These are phyloP conservation scores for Molanna angustata DNA, from an alignment of 2,888 invertebrate genomes.

Conservation along the genomic window DNA sequence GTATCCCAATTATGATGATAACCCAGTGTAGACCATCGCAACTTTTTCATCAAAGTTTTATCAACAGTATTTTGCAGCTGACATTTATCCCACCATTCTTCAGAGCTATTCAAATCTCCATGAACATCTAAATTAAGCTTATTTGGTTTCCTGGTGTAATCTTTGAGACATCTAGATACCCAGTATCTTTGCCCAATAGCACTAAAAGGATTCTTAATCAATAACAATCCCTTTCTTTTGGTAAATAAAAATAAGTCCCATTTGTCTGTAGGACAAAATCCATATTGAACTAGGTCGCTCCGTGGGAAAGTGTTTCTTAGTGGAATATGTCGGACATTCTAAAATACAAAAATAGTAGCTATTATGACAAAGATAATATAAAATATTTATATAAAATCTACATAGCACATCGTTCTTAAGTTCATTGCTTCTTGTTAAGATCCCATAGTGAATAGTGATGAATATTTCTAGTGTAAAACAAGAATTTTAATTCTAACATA, in stretches of 20 bases:
- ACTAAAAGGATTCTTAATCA: slow-evolving; percentile 83
- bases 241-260: slow-evolving; percentile 65
- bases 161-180: slow-evolving; percentile 72
- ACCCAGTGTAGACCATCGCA: slow-evolving; percentile 95
- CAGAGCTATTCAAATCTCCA: slow-evolving; percentile 35
- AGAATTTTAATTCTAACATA: too few species aligned
- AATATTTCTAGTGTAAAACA: too few species aligned
- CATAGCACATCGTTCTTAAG: too few species aligned
- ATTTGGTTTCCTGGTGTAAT: slow-evolving; percentile 73
- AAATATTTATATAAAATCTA: too few species aligned
- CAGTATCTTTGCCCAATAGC: slow-evolving; percentile 75
- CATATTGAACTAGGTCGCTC: slow-evolving; percentile 39
- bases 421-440: too few species aligned
- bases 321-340: too few species aligned
- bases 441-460: too few species aligned
- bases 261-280: slow-evolving; percentile 45
- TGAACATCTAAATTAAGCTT: slow-evolving; percentile 65
- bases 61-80: slow-evolving; percentile 42
- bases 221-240: slow-evolving; percentile 70
- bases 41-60: slow-evolving; percentile 45
- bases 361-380: too few species aligned
- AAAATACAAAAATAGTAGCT: too few species aligned
- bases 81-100: slow-evolving; percentile 66
- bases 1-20: slow-evolving; percentile 99
- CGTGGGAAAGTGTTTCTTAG: too few species aligned